Percentiles rank a stretch among this genome's conserved stretches.
Evolutionary conservation across 1,140 invertebrate genomes (phyloP).

Genomic region (Drusus annulatus): DNA sequence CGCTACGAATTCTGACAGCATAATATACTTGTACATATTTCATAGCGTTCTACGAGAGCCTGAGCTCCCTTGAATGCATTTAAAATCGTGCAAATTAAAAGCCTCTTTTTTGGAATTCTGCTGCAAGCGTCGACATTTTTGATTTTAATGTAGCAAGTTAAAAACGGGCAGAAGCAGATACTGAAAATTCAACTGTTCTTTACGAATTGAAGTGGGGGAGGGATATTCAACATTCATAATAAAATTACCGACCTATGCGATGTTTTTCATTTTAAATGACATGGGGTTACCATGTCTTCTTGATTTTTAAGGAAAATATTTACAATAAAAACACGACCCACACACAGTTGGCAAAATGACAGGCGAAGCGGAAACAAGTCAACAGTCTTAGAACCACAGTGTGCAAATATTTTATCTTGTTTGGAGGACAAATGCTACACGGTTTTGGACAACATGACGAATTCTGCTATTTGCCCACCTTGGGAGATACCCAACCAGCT

Average conservation of each 20-base stretch:
- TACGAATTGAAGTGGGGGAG: neutral
- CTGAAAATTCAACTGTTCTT: too few relatives aligned
- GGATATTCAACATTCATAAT: neutral
- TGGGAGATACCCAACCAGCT: slow-evolving; percentile 40
- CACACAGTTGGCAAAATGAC: slow-evolving; percentile 45
- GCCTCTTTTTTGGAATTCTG: neutral
- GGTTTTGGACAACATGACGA: slow-evolving; percentile 50
- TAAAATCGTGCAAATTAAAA: neutral
- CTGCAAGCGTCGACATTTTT: slow-evolving; percentile 4
- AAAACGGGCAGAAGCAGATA: too few relatives aligned
- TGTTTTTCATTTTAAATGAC: neutral
- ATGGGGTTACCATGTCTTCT: neutral
- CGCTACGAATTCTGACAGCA: slow-evolving; percentile 22
- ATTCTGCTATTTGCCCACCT: slow-evolving; percentile 52
- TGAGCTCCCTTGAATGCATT: neutral
- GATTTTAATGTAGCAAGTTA: too few relatives aligned
- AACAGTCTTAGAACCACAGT: slow-evolving; percentile 54
- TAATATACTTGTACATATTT: slow-evolving; percentile 33
- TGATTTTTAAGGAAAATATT: neutral
- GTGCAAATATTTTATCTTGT: slow-evolving; percentile 59
- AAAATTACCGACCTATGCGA: neutral
- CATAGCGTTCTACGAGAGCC: slow-evolving; percentile 4
- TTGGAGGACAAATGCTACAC: slow-evolving; percentile 54
- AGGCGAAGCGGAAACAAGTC: slow-evolving; percentile 53
- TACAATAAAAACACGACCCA: neutral